phyloP scores from a whole-genome alignment of 1,140 invertebrate genomes.

The Drosophila insularis region DNA sequence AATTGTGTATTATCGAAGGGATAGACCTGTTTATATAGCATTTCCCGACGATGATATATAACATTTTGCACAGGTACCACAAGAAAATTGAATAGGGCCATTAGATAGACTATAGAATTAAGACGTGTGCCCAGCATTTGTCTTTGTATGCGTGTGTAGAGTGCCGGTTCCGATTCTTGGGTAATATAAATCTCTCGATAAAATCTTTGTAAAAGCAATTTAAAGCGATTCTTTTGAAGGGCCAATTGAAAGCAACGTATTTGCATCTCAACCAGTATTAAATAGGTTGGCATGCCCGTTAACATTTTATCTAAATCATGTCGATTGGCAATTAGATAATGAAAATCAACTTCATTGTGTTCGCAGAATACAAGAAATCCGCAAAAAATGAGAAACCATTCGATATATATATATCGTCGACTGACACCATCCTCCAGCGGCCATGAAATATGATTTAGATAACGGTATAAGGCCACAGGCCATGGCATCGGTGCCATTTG shows the following conservation, averaged over 20 bases:
- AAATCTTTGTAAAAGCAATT: slow-evolving; percentile 54
- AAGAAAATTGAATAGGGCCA: slow-evolving; percentile 54
- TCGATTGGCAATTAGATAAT: slow-evolving; percentile 46
- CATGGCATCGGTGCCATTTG: slow-evolving; percentile 45
- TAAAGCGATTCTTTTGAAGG: slow-evolving; percentile 49
- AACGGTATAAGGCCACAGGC: slow-evolving; percentile 56
- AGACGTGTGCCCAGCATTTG: slow-evolving; percentile 54
- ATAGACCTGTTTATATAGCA: slow-evolving; percentile 67
- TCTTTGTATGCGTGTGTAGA: slow-evolving; percentile 46
- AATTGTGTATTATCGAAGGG: slow-evolving; percentile 57
- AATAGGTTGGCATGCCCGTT: slow-evolving; percentile 60
- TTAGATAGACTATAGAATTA: slow-evolving; percentile 54
- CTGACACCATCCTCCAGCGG: slow-evolving; percentile 55
- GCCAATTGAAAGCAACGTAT: slow-evolving; percentile 66
- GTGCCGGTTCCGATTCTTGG: slow-evolving; percentile 26
- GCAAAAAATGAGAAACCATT: slow-evolving; percentile 33
- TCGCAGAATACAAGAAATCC: slow-evolving; percentile 59
- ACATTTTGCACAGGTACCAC: slow-evolving; percentile 55
- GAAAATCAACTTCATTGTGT: slow-evolving; percentile 61
- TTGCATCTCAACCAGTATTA: slow-evolving; percentile 63
- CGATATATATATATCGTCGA: slow-evolving; percentile 21
- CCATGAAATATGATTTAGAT: slow-evolving; percentile 59
- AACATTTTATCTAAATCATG: slow-evolving; percentile 64
- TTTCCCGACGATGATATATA: slow-evolving; percentile 48
- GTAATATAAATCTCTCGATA: slow-evolving; percentile 61